These are phyloP conservation scores for Calypte anna DNA, from an alignment of 2,113 vertebrate species.

Conservation along the genomic window DNA sequence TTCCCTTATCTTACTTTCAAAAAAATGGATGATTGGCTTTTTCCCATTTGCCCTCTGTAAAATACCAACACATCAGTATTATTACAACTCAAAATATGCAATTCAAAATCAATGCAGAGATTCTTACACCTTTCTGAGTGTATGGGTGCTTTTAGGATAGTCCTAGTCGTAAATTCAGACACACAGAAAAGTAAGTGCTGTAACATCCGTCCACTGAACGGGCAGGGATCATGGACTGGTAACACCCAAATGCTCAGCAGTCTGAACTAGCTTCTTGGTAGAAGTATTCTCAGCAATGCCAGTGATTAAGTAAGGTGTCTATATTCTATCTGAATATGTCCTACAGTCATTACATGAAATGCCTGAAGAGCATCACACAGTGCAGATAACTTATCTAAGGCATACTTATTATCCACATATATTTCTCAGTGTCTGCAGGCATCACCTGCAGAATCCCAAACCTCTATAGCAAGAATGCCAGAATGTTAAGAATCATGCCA, in stretches of 20 bases:
- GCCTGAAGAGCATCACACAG: background rate
- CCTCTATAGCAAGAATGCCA: background rate
- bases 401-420: background rate
- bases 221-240: background rate
- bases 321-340: background rate
- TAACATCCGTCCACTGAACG: background rate
- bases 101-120: background rate
- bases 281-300: background rate
- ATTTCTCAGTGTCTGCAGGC: background rate
- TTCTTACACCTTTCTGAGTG: background rate
- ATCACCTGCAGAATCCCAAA: background rate
- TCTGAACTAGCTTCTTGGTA: background rate
- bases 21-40: background rate
- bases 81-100: background rate
- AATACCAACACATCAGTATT: background rate
- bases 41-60: background rate
- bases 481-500: background rate
- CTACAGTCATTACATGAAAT: background rate
- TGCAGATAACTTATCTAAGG: background rate
- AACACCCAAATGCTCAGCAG: background rate
- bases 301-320: background rate
- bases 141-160: background rate
- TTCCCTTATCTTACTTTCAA: background rate
- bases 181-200: background rate
- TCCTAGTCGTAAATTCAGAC: background rate